phyloP scores from a whole-genome alignment of 2,888 invertebrate genomes.

The Pelosia muscerda region DNA sequence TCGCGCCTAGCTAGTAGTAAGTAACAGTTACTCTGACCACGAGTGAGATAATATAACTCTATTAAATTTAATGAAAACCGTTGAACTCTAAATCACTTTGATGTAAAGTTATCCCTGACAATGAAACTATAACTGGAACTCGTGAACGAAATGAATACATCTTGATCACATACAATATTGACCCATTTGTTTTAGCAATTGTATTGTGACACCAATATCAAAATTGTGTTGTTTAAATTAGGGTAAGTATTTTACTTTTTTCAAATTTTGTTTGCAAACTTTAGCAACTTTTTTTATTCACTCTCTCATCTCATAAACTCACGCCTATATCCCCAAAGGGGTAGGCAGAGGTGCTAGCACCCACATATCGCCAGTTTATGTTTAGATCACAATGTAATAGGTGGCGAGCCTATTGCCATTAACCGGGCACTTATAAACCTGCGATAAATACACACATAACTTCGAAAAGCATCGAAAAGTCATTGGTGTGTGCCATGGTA shows the following conservation, averaged over 20 bases:
- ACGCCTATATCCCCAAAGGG: too few species aligned
- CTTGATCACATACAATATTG: constrained; percentile 1
- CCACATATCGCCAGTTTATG: too few species aligned
- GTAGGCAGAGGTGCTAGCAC: too few species aligned
- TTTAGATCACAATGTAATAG: too few species aligned
- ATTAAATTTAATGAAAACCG: not conserved
- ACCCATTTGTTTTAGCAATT: constrained; percentile 5
- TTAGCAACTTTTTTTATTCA: not conserved
- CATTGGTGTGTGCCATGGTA: too few species aligned
- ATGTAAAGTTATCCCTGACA: not conserved
- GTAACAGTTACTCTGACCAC: too few species aligned
- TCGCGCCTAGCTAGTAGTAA: too few species aligned
- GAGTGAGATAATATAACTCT: not conserved
- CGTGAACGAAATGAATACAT: not conserved
- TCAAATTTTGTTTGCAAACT: not conserved
- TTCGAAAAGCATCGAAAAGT: too few species aligned
- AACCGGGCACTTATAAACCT: too few species aligned
- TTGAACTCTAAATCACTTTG: not conserved
- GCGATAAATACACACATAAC: too few species aligned
- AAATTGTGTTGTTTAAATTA: not conserved
- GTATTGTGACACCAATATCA: not conserved
- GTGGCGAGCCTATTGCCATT: too few species aligned
- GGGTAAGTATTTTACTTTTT: not conserved
- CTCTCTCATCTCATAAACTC: too few species aligned
- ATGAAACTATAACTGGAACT: constrained; percentile 1